Percentiles rank a stretch among this genome's conserved stretches.
These are phyloP conservation scores for Carposina sasakii DNA, from an alignment of 1,140 invertebrate genomes.

Conservation along the genomic window DNA sequence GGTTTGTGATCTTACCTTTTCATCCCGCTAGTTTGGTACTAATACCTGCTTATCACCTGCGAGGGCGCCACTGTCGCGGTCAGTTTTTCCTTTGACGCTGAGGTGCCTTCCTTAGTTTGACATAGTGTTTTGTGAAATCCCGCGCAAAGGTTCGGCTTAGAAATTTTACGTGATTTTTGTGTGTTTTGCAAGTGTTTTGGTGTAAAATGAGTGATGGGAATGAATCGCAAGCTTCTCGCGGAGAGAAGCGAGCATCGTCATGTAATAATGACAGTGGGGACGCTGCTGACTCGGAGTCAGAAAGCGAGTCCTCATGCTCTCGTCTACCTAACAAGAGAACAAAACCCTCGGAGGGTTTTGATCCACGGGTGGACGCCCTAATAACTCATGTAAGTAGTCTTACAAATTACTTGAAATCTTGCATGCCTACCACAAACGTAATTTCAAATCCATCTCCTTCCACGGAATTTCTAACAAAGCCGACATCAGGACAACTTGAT, in stretches of 20 bases:
- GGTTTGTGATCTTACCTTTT: neutral
- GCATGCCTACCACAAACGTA: neutral
- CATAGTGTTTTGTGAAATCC: neutral
- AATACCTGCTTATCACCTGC: neutral
- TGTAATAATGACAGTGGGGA: neutral
- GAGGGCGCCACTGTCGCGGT: neutral
- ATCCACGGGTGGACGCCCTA: slow-evolving; percentile 1
- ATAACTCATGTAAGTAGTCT: slow-evolving; percentile 3
- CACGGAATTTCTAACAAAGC: neutral
- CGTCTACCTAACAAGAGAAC: neutral
- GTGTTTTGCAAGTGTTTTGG: neutral
- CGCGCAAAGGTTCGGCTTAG: neutral
- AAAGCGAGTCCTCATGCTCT: slow-evolving; percentile 1
- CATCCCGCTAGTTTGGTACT: neutral
- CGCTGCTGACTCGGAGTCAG: neutral
- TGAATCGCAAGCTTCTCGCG: neutral
- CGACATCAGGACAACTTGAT: neutral
- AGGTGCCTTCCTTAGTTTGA: neutral
- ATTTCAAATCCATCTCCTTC: neutral
- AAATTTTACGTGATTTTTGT: neutral
- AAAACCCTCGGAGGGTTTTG: neutral
- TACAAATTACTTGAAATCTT: slow-evolving; percentile 1
- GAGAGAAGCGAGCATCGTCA: neutral
- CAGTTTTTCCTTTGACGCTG: neutral
- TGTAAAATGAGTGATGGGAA: neutral